Evolutionary conservation across 2,888 invertebrate genomes (phyloP).

Genomic region (Oasisia sp.): DNA sequence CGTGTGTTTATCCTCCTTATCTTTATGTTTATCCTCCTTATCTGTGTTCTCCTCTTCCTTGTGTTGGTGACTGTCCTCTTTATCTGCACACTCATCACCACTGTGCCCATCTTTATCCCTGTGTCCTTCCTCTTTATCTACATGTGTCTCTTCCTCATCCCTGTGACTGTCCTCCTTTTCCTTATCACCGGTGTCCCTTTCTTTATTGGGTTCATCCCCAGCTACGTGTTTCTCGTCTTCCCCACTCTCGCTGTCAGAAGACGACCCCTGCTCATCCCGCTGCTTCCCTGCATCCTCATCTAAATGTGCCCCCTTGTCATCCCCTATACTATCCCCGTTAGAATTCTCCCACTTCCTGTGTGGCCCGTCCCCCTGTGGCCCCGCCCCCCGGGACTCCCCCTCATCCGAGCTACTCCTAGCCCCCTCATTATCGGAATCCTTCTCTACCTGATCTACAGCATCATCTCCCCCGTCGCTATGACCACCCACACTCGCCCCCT

Average conservation of each 20-base stretch:
- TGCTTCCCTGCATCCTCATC: neutral
- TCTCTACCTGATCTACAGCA: neutral
- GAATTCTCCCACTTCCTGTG: neutral
- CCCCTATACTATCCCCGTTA: neutral
- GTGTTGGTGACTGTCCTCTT: neutral
- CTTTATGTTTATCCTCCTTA: neutral
- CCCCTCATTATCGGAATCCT: constrained; percentile 27
- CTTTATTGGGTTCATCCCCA: neutral
- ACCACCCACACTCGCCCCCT: neutral
- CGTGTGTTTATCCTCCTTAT: neutral
- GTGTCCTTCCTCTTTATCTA: neutral
- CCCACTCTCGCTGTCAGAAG: neutral
- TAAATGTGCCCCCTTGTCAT: neutral
- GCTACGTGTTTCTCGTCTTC: neutral
- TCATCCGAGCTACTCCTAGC: neutral
- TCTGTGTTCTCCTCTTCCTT: neutral
- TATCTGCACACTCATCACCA: neutral
- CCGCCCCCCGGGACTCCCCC: neutral
- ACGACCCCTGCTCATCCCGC: neutral
- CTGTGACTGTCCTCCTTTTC: neutral
- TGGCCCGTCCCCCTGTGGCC: neutral
- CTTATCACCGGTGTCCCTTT: neutral
- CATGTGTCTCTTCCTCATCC: neutral
- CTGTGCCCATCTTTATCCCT: neutral
- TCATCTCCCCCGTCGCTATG: constrained; percentile 21